phyloP scores from a whole-genome alignment of 2,797 vertebrate species.

The Scolopax rusticola region DNA sequence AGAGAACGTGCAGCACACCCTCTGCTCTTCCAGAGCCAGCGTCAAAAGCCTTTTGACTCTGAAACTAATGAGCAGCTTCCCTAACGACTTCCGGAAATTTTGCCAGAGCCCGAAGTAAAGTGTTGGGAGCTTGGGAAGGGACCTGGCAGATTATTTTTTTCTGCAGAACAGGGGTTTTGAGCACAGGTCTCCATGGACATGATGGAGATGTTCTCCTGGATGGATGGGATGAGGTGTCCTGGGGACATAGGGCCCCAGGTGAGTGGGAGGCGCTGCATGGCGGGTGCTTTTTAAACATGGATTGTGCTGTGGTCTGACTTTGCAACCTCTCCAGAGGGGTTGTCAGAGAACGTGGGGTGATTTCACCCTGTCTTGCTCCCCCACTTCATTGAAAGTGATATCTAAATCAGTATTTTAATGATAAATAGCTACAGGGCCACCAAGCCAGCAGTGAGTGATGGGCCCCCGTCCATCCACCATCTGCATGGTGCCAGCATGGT shows the following conservation, averaged over 20 bases:
- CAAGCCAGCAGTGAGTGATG: background rate
- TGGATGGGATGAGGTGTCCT: background rate
- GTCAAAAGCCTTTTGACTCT: background rate
- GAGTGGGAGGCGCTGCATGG: background rate
- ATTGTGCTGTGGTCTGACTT: background rate
- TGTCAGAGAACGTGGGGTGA: background rate
- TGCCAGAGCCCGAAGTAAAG: background rate
- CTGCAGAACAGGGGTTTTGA: background rate
- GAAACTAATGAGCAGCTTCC: background rate
- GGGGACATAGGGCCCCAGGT: fast-evolving
- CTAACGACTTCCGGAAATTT: background rate
- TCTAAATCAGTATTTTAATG: background rate
- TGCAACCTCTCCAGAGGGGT: background rate
- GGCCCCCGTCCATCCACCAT: background rate
- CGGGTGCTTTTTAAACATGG: background rate
- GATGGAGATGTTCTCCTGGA: background rate
- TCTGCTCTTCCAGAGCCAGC: background rate
- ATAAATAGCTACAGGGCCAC: background rate
- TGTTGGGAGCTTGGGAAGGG: background rate
- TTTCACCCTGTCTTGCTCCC: fast-evolving
- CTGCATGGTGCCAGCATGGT: background rate
- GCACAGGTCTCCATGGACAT: background rate
- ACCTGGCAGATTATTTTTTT: fast-evolving
- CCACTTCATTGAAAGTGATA: background rate
- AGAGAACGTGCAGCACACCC: background rate